Evolutionary conservation across 2,888 invertebrate genomes (phyloP), one percentile per base, ranked within the genome.

Genomic region (Aleiodes leptofemur): DNA sequence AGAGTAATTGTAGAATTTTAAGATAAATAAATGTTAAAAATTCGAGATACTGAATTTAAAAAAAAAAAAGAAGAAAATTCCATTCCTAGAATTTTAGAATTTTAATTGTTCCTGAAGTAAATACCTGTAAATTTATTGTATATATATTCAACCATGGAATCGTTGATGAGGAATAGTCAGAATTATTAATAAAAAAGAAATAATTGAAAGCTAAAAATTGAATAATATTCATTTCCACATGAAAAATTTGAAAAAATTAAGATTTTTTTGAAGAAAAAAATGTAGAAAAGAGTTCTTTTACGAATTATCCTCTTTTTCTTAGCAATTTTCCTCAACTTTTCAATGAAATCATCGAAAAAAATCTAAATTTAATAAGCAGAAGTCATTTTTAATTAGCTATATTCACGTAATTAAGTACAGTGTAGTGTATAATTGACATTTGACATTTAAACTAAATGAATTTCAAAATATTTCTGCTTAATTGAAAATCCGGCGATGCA

Each of bases 101-200:
- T 23, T 23, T 86, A 81, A 86, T 82, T 84, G 87, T 88, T 88
- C 86, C 86, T 88, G 84, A 80, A 82, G 9, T 81, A 80, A n/a
- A n/a, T 79, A 76, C 74, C 72, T 87, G 87, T 88, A 88, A 84
- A 88, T 87, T 86, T 83, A 78, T 81, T 89, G 88, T 88, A 88
- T 85, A 88, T 89, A 88, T 23, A 23, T 23, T 55, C 13, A 14
- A 9, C n/a, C 38, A 56, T 69, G 34, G 53, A 34, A 55, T 43
- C 56, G 55, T 43, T 82, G 79, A 80, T 78, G 74, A 79, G 81
- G 81, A 77, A 78, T 68, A 77, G 59, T 76, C 59, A 68, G 59
- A 23, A 77, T 34, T 73, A 79, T 55, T 48, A 51, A 51, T 51
- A 51, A 51, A 51, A 51, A 23, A 1, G 23, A 51, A 51, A n/a